These are phyloP conservation scores for Ptychadena robeensis DNA, from an alignment of 2,797 vertebrate genomes.

Conservation along the genomic window DNA sequence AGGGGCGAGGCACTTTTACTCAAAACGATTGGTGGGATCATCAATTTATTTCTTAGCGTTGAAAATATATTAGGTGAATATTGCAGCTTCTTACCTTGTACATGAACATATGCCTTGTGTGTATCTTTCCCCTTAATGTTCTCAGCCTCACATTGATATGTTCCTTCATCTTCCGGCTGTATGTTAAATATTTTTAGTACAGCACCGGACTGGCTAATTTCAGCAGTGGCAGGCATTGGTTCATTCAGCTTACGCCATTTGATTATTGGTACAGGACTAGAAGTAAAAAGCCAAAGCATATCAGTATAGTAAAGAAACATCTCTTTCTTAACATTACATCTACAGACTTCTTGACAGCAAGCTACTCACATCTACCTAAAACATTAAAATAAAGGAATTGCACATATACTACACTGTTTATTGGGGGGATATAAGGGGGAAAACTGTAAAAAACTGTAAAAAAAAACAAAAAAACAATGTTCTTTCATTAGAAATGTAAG, in stretches of 20 bases:
- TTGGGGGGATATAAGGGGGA: too few species aligned
- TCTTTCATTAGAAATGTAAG: too few species aligned
- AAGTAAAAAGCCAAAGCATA: slow-evolving; percentile 60
- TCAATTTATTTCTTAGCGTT: too few species aligned
- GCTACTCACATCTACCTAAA: background rate
- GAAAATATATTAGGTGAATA: background rate
- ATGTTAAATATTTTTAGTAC: slow-evolving; percentile 89
- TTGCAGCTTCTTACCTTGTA: slow-evolving; percentile 81
- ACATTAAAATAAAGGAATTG: too few species aligned
- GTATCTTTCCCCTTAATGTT: slow-evolving; percentile 92
- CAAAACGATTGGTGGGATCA: too few species aligned
- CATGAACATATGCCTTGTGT: slow-evolving; percentile 83
- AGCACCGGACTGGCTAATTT: slow-evolving; percentile 85
- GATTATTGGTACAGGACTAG: slow-evolving; percentile 92
- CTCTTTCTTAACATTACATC: background rate
- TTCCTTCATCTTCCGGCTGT: slow-evolving; percentile 88
- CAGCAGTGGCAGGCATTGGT: slow-evolving; percentile 81
- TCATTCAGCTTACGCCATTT: slow-evolving; percentile 88
- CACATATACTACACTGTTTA: too few species aligned
- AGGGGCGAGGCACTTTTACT: too few species aligned
- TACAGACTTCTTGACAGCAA: background rate
- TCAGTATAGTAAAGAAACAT: background rate
- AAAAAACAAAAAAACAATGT: too few species aligned
- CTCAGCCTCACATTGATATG: slow-evolving; percentile 88
- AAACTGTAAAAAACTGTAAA: too few species aligned